phyloP scores from a whole-genome alignment of 1,140 invertebrate genomes.

The Drosophila serrata region DNA sequence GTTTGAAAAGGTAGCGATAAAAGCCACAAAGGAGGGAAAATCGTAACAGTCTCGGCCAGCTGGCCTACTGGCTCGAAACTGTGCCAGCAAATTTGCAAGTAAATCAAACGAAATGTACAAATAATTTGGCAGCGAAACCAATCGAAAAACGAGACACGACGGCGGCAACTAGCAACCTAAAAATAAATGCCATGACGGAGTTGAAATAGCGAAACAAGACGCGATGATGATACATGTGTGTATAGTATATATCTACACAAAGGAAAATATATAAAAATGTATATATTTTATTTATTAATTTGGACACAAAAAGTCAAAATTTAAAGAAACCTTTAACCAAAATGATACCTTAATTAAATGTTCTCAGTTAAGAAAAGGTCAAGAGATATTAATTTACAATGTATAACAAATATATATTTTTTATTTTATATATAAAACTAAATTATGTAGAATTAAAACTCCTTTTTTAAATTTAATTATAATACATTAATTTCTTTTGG shows the following conservation, averaged over 20 bases:
- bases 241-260: background rate
- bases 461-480: too few species aligned
- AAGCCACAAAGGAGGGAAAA: constrained; percentile 42
- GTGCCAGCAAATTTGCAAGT: constrained; percentile 48
- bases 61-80: constrained; percentile 50
- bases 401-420: background rate
- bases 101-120: constrained; percentile 42
- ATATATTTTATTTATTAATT: background rate
- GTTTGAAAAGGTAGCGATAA: constrained; percentile 37
- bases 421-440: background rate
- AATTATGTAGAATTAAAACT: background rate
- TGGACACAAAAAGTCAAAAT: background rate
- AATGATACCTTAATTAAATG: background rate
- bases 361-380: background rate
- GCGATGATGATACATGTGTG: constrained; percentile 26
- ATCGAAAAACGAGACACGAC: constrained; percentile 50
- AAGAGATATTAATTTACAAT: background rate
- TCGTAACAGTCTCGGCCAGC: constrained; percentile 26
- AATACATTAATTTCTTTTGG: background rate
- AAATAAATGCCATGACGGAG: constrained; percentile 51
- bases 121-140: constrained; percentile 54
- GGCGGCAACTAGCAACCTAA: constrained; percentile 41
- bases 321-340: background rate
- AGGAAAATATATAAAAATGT: background rate
- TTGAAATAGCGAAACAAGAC: constrained; percentile 18